Evolutionary conservation across 2,888 invertebrate genomes (phyloP).

Genomic region (Epirrhoe alternata): DNA sequence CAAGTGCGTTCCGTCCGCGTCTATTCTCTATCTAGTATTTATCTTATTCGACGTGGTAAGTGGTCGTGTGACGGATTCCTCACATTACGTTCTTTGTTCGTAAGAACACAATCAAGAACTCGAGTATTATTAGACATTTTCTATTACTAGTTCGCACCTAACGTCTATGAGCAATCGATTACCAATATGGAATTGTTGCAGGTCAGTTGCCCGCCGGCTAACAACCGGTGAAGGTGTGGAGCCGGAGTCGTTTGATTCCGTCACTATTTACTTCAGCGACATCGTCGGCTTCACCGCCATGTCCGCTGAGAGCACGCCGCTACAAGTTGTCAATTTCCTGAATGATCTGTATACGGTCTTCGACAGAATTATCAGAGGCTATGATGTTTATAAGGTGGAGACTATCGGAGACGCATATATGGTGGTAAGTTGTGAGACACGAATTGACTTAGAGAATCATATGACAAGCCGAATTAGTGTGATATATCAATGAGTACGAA

Average conservation of each 20-base stretch:
- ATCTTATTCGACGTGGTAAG: too few species aligned
- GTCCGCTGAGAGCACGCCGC: conserved; percentile 97
- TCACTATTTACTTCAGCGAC: conserved; percentile 98
- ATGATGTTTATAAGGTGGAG: conserved; percentile 99
- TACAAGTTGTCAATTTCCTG: conserved; percentile 97
- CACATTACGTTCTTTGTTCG: too few species aligned
- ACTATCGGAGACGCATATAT: conserved; percentile 94
- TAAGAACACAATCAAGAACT: too few species aligned
- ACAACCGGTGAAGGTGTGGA: conserved; percentile 95
- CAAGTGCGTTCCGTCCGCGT: background rate
- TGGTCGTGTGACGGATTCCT: too few species aligned
- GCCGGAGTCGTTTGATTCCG: conserved; percentile 96
- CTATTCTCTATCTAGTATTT: background rate
- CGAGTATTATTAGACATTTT: too few species aligned
- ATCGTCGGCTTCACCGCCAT: conserved; percentile 98
- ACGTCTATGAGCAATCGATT: background rate
- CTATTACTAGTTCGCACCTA: too few species aligned
- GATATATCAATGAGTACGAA: background rate
- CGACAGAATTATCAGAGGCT: conserved; percentile 97
- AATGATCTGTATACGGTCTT: conserved; percentile 99
- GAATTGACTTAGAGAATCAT: background rate
- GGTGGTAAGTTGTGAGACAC: conserved; percentile 82
- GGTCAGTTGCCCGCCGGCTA: conserved; percentile 93
- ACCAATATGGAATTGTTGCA: conserved; percentile 32
- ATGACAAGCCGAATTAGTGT: background rate